Base-by-base conservation (phyloP, 2,888 invertebrate genomes). In the Trissolcus brochymenae region DNA sequence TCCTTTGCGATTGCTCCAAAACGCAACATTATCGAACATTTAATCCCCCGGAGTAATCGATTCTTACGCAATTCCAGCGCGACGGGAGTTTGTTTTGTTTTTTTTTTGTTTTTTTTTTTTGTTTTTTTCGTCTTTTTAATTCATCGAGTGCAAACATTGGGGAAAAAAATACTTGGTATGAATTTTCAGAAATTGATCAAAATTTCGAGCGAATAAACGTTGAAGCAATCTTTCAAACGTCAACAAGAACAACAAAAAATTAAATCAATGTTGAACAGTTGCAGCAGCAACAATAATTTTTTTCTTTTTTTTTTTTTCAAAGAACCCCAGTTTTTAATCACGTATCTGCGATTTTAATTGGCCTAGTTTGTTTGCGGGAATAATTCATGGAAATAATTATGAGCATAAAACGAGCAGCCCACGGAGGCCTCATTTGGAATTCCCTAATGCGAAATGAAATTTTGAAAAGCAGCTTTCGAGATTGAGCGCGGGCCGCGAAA, bases 351-450 rank as follows among this genome's bases (percentile, higher is more conserved):
- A 46, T 46, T 35, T 35, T 35, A 35, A 35, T 35, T 35, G 35
- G 35, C 35, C 35, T 35, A 35, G 35, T 35, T 35, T 35, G 35
- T 35, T 35, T 7, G 35, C 9, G 35, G 35, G 46, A 46, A 46
- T 46, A 46, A 46, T 46, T 46, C 46, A 46, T 46, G 46, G 14
- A n/a, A 46, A 16, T 46, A 46, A 46, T 46, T 46, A 46, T 46
- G 46, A 46, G 46, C n/a, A 46, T 46, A 4, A 46, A 16, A 16
- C 16, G 46, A 46, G 16, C 14, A 46, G 16, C 7, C 46, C 46
- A 7, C 11, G 35, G n/a, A 46, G 14, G 16, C 16, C 46, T 46
- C 46, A 46, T n/a, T 46, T 46, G 14, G 14, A 16, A 46, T 16
- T 46, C 14, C n/a, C 46, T 16, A 46, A 46, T 46, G 16, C n/a